A percentile compares a stretch with the other conserved stretches of the same genome.
phyloP scores from a whole-genome alignment of 2,888 invertebrate species.

The Hyposoter didymator region DNA sequence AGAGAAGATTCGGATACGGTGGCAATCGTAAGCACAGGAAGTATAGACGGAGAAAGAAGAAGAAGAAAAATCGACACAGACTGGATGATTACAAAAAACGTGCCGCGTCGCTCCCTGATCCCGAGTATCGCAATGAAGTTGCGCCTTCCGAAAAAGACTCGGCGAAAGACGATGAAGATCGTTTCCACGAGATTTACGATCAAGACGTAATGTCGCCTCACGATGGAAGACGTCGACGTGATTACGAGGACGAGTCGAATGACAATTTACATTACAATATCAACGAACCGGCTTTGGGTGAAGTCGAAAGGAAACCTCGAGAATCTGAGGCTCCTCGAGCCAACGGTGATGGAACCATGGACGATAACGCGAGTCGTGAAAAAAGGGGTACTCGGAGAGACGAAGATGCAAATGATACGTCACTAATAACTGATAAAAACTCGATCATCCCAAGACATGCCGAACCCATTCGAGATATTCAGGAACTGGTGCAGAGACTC shows the following conservation, averaged over 20 bases:
- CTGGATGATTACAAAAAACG: conserved; percentile 2
- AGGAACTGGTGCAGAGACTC: conserved; percentile 72
- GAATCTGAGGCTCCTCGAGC: background rate
- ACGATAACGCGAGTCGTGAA: conserved; percentile 31
- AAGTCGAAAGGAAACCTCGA: background rate
- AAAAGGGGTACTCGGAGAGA: conserved; percentile 46
- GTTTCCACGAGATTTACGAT: conserved; percentile 22
- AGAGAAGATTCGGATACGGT: background rate
- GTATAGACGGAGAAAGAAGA: conserved; percentile 35
- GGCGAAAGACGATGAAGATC: background rate
- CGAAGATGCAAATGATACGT: conserved; percentile 48
- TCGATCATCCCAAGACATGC: conserved; percentile 53
- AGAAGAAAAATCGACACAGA: conserved; percentile 31
- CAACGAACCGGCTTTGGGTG: conserved; percentile 14
- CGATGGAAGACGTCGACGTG: conserved; percentile 47
- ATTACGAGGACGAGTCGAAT: conserved; percentile 37
- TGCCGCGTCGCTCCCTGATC: background rate
- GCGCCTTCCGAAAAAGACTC: background rate
- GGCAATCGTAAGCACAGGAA: conserved; percentile 21
- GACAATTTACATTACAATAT: conserved; percentile 33
- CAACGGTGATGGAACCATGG: background rate
- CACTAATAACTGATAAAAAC: conserved; percentile 19
- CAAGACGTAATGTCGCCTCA: conserved; percentile 35
- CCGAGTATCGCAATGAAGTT: background rate
- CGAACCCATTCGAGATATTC: conserved; percentile 73